Base-by-base conservation (phyloP, 2,888 invertebrate genomes). In the Thera obeliscata region DNA sequence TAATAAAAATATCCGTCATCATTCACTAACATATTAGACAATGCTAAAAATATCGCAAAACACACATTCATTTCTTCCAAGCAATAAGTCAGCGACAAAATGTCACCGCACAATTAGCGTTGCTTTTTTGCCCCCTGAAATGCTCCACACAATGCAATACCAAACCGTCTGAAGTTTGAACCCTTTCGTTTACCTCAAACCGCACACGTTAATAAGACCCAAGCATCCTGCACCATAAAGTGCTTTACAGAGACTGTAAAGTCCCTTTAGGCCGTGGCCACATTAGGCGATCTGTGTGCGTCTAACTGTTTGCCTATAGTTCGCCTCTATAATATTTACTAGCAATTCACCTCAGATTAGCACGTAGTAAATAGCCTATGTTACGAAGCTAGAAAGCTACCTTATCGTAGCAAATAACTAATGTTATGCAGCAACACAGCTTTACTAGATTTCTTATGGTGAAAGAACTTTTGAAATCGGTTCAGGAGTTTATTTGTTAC, bases 201-300 rank as follows among this genome's bases (percentile, higher is more conserved):
- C 72, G 56, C 72, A 73, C 61, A 65, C 67, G 73, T 67, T 73
- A 75, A 73, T 75, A 75, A 73, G 72, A 68, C 67, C 67, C 63
- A 48, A 48, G 66, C 62, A 70, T 72, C 70, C 64, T 71, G 58
- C 58, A 67, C 68, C 72, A 64, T 69, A 74, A 74, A 71, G 66
- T 67, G 67, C 67, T 73, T 66, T 55, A 64, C 66, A 64, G 69
- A 64, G 54, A 67, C 69, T 50, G 61, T 55, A 67, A 59, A 62
- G 41, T 62, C 58, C 63, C 64, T 57, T 41, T 1, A 22, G 22
- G 22, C 22, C 22, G 22, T 22, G 22, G 22, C 22, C 22, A 22
- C 22, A 22, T 22, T 22, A 22, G 22, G 22, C 22, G 22, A 22
- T 1, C 22, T 22, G 22, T 22, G 22, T 1, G 22, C 22, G 1